Evolutionary conservation across 1,140 invertebrate species (phyloP).

Genomic region (Camponotus vicinus): DNA sequence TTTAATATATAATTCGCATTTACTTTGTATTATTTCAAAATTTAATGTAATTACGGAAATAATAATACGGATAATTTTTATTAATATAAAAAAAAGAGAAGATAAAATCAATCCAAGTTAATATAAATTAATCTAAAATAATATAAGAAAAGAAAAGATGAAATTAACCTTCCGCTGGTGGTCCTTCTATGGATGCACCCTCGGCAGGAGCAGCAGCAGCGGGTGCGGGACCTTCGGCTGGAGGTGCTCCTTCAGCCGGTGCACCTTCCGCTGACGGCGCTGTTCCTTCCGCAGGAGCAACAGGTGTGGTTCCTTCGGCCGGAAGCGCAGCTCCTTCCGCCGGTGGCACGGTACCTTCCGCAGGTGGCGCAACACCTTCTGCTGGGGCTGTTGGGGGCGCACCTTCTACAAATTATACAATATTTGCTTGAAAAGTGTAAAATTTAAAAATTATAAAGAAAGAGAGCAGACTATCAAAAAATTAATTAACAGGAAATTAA

Average conservation of each 20-base stretch:
- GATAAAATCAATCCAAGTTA: no score
- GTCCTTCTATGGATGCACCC: slow-evolving; percentile 78
- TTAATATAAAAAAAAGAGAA: background rate
- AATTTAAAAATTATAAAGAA: background rate
- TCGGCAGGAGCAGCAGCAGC: slow-evolving; percentile 80
- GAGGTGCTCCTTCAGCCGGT: slow-evolving; percentile 75
- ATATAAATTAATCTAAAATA: no score
- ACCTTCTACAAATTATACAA: slow-evolving; percentile 66
- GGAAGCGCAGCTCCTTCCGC: slow-evolving; percentile 80
- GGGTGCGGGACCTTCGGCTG: slow-evolving; percentile 78
- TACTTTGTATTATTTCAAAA: background rate
- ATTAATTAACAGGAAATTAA: background rate
- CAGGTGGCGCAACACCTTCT: slow-evolving; percentile 69
- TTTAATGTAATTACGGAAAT: background rate
- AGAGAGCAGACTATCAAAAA: background rate
- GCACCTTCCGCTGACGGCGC: slow-evolving; percentile 76
- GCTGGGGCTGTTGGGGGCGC: slow-evolving; percentile 79
- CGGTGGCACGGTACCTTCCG: slow-evolving; percentile 75
- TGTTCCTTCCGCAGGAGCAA: slow-evolving; percentile 78
- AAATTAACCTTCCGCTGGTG: slow-evolving; percentile 76
- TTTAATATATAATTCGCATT: background rate
- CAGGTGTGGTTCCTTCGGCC: slow-evolving; percentile 70
- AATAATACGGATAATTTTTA: background rate
- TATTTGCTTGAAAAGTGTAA: slow-evolving; percentile 8
- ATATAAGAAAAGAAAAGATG: slow-evolving; percentile 46